A percentile compares a stretch with the other conserved stretches of the same genome.
Conservation (phyloP, 1,140 invertebrate species). For the Paracyclopina nana region DNA sequence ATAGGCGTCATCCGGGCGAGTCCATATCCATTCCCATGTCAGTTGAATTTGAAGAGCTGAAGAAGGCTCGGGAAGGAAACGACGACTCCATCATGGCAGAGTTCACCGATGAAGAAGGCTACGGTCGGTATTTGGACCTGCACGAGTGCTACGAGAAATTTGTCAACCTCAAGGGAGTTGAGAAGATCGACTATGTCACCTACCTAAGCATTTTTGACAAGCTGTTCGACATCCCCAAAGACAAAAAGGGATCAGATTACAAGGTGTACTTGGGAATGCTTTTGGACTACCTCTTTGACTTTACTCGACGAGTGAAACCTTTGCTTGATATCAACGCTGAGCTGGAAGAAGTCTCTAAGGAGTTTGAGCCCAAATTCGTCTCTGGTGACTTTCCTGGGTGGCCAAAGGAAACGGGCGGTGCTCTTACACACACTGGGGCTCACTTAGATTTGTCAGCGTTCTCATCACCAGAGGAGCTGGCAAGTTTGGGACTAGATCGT, state of each 20-base stretch:
- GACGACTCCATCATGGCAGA: slow-evolving; percentile 35
- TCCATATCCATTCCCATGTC: slow-evolving; percentile 78
- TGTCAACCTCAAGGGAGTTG: slow-evolving; percentile 88
- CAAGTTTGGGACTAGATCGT: slow-evolving; percentile 84
- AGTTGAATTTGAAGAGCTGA: slow-evolving; percentile 85
- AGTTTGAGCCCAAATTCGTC: slow-evolving; percentile 74
- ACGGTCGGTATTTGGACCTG: slow-evolving; percentile 96
- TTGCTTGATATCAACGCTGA: slow-evolving; percentile 61
- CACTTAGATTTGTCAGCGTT: slow-evolving; percentile 92
- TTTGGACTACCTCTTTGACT: slow-evolving; percentile 70
- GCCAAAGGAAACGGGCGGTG: slow-evolving; percentile 81
- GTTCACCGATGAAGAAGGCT: slow-evolving; percentile 99
- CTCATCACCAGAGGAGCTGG: slow-evolving; percentile 80
- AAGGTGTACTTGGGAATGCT: slow-evolving; percentile 63
- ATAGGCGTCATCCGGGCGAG: slow-evolving; percentile 87
- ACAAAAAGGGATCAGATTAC: slow-evolving; percentile 83
- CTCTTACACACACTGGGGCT: slow-evolving; percentile 72
- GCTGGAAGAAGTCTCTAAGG: slow-evolving; percentile 49
- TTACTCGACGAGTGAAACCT: slow-evolving; percentile 69
- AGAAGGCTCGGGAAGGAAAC: slow-evolving; percentile 40
- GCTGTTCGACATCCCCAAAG: slow-evolving; percentile 83
- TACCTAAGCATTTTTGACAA: slow-evolving; percentile 88
- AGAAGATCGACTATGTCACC: slow-evolving; percentile 88
- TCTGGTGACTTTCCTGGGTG: slow-evolving; percentile 24
- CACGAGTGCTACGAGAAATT: slow-evolving; percentile 91